phyloP scores from a whole-genome alignment of 2,888 invertebrate species.

The Folsomia candida region DNA sequence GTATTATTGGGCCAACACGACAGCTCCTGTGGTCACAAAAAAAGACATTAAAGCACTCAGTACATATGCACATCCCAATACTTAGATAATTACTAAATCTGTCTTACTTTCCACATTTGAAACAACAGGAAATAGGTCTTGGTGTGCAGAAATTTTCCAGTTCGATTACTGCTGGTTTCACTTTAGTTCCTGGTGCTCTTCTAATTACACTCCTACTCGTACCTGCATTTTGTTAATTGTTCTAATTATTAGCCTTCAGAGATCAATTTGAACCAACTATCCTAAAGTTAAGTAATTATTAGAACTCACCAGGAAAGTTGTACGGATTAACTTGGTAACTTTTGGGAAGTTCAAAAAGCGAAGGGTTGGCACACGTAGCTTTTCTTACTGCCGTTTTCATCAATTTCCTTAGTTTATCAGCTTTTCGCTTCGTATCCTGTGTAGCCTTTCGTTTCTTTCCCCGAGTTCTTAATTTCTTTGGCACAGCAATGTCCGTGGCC shows the following conservation, averaged over 20 bases:
- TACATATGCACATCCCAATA: too few relatives aligned
- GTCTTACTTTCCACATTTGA: constrained; percentile 66
- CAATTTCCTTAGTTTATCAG: neutral
- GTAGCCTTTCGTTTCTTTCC: neutral
- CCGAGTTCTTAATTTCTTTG: too few relatives aligned
- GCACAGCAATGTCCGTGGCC: too few relatives aligned
- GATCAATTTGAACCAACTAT: neutral
- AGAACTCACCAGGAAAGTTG: constrained; percentile 69
- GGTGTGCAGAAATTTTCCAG: constrained; percentile 71
- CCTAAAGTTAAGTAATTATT: neutral
- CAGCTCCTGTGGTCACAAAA: constrained; percentile 64
- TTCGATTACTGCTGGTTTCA: constrained; percentile 53
- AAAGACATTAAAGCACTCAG: neutral
- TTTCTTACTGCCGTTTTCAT: constrained; percentile 60
- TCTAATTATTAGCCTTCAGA: too few relatives aligned
- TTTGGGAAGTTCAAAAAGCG: constrained; percentile 79
- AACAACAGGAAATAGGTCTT: constrained; percentile 78
- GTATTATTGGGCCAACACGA: constrained; percentile 75
- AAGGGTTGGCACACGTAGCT: constrained; percentile 81
- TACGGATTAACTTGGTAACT: constrained; percentile 66
- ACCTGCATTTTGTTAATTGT: constrained; percentile 25
- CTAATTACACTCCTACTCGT: constrained; percentile 28
- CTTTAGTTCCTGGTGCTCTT: constrained; percentile 11
- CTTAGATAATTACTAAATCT: neutral
- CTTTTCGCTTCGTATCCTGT: neutral